Percentiles rank a stretch among this genome's conserved stretches.
Conservation (phyloP, 2,888 invertebrate species). For the Oligia latruncula region DNA sequence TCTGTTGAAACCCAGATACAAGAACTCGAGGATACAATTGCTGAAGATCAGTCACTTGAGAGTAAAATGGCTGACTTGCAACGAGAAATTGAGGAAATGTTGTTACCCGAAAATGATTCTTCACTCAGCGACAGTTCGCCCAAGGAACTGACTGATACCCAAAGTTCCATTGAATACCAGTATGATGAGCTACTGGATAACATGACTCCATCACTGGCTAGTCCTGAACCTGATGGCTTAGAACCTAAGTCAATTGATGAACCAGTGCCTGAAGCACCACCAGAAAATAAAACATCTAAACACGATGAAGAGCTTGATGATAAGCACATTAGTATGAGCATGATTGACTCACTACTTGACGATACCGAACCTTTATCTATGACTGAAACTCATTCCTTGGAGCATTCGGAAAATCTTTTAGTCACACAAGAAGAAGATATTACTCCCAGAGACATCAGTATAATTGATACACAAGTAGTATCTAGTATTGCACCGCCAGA, state of each 20-base stretch:
- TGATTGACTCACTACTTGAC: conserved; percentile 77
- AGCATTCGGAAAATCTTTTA: conserved; percentile 67
- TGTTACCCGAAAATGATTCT: conserved; percentile 85
- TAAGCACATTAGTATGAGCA: conserved; percentile 78
- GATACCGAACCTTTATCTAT: conserved; percentile 73
- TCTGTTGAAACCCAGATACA: conserved; percentile 59
- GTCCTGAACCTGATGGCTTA: conserved; percentile 79
- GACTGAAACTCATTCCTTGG: conserved; percentile 72
- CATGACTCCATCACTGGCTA: conserved; percentile 80
- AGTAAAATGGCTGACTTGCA: conserved; percentile 88
- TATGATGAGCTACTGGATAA: conserved; percentile 80
- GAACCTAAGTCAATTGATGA: conserved; percentile 55
- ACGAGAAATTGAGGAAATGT: conserved; percentile 88
- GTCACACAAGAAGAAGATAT: conserved; percentile 70
- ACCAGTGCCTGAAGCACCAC: conserved; percentile 12
- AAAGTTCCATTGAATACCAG: conserved; percentile 78
- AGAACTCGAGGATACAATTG: conserved; percentile 70
- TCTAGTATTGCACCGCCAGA: conserved; percentile 12
- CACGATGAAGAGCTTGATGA: conserved; percentile 70
- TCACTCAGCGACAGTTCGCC: conserved; percentile 82
- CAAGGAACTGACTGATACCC: conserved; percentile 78
- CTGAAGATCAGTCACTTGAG: conserved; percentile 85
- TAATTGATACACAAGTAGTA: conserved; percentile 24
- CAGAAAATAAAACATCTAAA: conserved; percentile 50
- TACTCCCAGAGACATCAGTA: conserved; percentile 69